Evolutionary conservation across 2,113 vertebrate genomes (phyloP), one percentile per base, ranked within the genome.

Genomic region (Nothobranchius kuhntae): DNA sequence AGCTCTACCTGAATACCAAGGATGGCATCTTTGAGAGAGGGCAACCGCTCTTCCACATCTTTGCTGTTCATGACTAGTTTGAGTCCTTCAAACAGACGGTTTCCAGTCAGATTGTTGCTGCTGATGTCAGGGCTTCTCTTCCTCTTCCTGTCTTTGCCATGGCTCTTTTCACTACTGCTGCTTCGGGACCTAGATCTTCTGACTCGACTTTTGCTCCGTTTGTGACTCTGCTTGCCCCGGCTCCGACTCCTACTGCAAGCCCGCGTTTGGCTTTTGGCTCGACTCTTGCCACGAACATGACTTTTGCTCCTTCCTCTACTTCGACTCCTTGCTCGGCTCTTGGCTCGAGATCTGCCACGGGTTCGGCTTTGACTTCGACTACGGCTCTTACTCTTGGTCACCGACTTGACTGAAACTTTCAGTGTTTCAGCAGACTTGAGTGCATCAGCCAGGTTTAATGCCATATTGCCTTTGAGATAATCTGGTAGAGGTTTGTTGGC

Each of bases 1-100:
- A 55, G 0, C 35, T 42, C 13, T 77, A 94, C 89, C 88, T 97
- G 91, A 71, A 96, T 94, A 80, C 94, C 94, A 35, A 95, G 85
- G 73, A 97, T 93, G 48, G 95, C 95, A 46, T 96, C 95, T 91
- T 95, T 99, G 53, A 96, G 94, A 87, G 94, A 90, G 24, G 92
- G 91, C 62, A 95, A 81, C 17, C 93, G 85, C 63, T 95, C 86
- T 14, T 91, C 92, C 71, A 93, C 82, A 82, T 93, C 95, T 90
- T 94, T 95, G 75, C 89, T 96, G 66, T 92, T 92, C 66, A 96
- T 94, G 55, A 96, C 94, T 70, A 94, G 89, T 75, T 96, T 95
- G 59, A 99, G 90, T 65, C 95, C 95, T 71, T 95, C 90, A 52
- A 97, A 93, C 40, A 96, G 93, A 70, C 94, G 93, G 47, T 87